Evolutionary conservation across 1,140 invertebrate species (phyloP).

Genomic region (Dendrolimus punctatus): DNA sequence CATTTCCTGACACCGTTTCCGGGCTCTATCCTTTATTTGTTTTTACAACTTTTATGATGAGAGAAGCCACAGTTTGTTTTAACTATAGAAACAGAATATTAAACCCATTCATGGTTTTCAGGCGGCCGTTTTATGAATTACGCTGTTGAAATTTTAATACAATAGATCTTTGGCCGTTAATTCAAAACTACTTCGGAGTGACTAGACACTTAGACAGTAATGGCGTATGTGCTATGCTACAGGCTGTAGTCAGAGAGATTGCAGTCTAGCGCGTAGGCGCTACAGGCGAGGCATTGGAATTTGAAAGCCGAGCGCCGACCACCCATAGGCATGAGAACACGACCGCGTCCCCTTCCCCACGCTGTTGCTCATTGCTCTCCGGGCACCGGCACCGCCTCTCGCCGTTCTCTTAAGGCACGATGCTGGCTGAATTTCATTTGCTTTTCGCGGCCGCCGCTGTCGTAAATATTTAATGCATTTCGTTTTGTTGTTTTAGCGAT

Average conservation of each 20-base stretch:
- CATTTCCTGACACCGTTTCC: conserved; percentile 61
- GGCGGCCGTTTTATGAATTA: not conserved
- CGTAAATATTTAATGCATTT: too few species aligned
- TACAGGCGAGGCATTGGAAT: conserved; percentile 65
- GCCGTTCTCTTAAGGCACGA: conserved; percentile 53
- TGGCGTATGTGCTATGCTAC: not conserved
- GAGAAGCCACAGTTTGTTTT: conserved; percentile 38
- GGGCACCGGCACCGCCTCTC: conserved; percentile 46
- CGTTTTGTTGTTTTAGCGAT: too few species aligned
- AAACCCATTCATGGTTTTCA: conserved; percentile 36
- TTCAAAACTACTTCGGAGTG: too few species aligned
- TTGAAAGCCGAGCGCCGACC: conserved; percentile 67
- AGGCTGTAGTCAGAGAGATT: conserved; percentile 19
- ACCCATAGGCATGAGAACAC: conserved; percentile 67
- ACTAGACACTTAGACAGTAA: not conserved
- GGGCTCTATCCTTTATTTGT: conserved; percentile 46
- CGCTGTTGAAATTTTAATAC: too few species aligned
- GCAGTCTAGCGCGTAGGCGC: conserved; percentile 60
- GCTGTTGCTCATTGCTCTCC: conserved; percentile 21
- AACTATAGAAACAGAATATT: conserved; percentile 23
- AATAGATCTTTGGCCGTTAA: too few species aligned
- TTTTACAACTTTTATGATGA: conserved; percentile 58
- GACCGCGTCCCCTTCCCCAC: conserved; percentile 56
- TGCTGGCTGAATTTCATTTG: conserved; percentile 60
- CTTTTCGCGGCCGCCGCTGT: conserved; percentile 28